Evolutionary conservation across 2,888 invertebrate genomes (phyloP).

Genomic region (Platynereis dumerilii): DNA sequence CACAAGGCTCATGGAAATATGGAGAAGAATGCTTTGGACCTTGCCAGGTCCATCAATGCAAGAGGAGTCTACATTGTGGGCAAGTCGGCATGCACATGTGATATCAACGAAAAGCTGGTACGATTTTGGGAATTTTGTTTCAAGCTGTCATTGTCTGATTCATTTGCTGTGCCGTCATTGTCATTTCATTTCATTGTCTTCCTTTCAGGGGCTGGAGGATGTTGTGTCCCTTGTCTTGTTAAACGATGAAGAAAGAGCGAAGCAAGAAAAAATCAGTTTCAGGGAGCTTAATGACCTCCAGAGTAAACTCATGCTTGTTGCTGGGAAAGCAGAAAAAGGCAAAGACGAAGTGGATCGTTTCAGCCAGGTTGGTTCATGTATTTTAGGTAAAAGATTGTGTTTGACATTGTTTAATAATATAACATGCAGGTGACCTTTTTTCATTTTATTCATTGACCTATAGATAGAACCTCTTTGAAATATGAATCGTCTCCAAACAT

Average conservation of each 20-base stretch:
- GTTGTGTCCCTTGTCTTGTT: slow-evolving; percentile 40
- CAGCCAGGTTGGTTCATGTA: slow-evolving; percentile 47
- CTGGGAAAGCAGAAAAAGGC: slow-evolving; percentile 52
- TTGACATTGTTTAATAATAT: too few relatives aligned
- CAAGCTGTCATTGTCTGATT: too few relatives aligned
- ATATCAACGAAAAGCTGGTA: too few relatives aligned
- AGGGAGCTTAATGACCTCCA: slow-evolving; percentile 54
- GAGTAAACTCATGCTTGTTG: slow-evolving; percentile 56
- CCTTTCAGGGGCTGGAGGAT: slow-evolving; percentile 21
- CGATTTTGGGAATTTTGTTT: too few relatives aligned
- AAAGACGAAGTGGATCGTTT: slow-evolving; percentile 49
- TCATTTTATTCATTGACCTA: too few relatives aligned
- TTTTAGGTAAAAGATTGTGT: too few relatives aligned
- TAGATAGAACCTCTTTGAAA: too few relatives aligned
- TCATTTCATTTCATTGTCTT: not conserved
- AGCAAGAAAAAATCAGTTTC: too few relatives aligned
- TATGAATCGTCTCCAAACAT: too few relatives aligned
- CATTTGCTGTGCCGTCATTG: too few relatives aligned
- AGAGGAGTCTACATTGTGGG: slow-evolving; percentile 42
- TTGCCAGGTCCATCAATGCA: slow-evolving; percentile 48
- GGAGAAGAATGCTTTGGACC: slow-evolving; percentile 49
- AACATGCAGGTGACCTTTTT: too few relatives aligned
- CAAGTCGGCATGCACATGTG: too few relatives aligned
- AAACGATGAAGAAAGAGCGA: slow-evolving; percentile 29
- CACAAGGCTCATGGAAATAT: slow-evolving; percentile 53